These are phyloP conservation scores for Drepana arcuata DNA, from an alignment of 1,140 invertebrate genomes.

Conservation along the genomic window DNA sequence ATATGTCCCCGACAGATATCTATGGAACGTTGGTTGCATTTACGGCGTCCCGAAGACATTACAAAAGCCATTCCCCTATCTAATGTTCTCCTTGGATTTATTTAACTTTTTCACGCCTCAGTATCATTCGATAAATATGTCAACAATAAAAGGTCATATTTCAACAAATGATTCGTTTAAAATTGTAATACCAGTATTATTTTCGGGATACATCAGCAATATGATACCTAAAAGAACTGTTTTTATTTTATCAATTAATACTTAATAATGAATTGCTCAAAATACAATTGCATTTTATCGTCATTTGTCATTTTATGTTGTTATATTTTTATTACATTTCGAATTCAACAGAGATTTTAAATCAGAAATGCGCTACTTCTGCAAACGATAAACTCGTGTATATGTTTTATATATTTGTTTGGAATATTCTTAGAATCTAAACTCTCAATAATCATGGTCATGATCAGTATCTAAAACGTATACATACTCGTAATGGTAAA, in stretches of 20 bases:
- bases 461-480: too few species aligned
- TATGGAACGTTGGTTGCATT: constrained; percentile 64
- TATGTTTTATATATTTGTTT: too few species aligned
- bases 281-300: background rate
- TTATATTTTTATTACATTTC: background rate
- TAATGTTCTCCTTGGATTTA: constrained; percentile 65
- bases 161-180: too few species aligned
- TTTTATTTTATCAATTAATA: constrained; percentile 18
- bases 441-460: too few species aligned
- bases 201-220: constrained; percentile 27
- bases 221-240: constrained; percentile 23
- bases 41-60: constrained; percentile 68
- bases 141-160: constrained; percentile 61
- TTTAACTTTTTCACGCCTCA: constrained; percentile 65
- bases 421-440: too few species aligned
- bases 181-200: too few species aligned
- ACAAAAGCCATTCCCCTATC: constrained; percentile 68
- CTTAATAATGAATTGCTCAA: background rate
- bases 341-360: too few species aligned
- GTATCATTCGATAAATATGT: constrained; percentile 62
- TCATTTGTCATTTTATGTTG: background rate
- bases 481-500: too few species aligned
- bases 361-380: too few species aligned
- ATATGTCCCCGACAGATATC: constrained; percentile 53
- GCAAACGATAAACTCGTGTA: too few species aligned